Percentiles rank a stretch among this genome's conserved stretches.
Conservation (phyloP, 2,113 vertebrate genomes). For the Oryzias curvinotus region DNA sequence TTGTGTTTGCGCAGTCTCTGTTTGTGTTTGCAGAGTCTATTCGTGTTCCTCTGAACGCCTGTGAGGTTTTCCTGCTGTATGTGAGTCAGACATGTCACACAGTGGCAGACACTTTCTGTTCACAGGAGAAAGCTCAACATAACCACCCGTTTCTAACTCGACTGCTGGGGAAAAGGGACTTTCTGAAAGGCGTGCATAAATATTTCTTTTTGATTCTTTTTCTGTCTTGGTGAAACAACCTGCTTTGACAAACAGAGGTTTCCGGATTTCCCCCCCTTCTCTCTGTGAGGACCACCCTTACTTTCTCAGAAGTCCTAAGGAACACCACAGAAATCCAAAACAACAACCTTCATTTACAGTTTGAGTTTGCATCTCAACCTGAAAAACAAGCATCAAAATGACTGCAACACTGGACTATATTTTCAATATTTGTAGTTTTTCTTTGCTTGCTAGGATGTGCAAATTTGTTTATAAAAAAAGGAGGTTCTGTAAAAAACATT, state of each 20-base stretch:
- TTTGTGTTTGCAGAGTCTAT: constrained; percentile 15
- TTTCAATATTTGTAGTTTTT: no score
- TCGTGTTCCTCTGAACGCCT: constrained; percentile 28
- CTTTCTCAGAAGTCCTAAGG: neutral
- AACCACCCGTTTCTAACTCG: constrained; percentile 16
- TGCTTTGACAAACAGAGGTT: constrained; percentile 15
- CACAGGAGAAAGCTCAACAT: constrained; percentile 9
- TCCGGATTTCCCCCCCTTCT: neutral
- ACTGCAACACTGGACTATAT: no score
- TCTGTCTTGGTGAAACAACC: constrained; percentile 16
- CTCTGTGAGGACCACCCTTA: no score
- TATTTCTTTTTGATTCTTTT: constrained; percentile 48
- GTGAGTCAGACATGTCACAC: constrained; percentile 23
- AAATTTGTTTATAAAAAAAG: no score
- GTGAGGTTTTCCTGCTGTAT: constrained; percentile 38
- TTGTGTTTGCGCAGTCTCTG: constrained; percentile 21
- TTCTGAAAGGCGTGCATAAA: constrained; percentile 35
- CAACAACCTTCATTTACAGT: no score
- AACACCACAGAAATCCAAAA: no score
- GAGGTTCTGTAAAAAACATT: no score
- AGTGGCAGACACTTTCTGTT: constrained; percentile 14
- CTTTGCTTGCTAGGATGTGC: no score
- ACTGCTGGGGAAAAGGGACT: constrained; percentile 15
- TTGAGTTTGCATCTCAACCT: no score
- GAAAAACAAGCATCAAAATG: no score